Conservation (phyloP, 2,797 vertebrate genomes). For the Meda fulgida region DNA sequence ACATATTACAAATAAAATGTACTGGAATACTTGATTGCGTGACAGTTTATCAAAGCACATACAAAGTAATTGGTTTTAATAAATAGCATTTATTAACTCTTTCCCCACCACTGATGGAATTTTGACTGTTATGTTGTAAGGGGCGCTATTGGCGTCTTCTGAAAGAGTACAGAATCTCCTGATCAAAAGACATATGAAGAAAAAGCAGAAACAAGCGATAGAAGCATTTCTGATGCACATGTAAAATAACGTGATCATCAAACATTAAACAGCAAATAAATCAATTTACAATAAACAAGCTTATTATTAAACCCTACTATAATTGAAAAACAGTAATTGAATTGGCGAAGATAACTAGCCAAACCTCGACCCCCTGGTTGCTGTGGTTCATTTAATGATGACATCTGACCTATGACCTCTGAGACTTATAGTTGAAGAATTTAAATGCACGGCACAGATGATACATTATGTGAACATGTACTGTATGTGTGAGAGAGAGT, state of each 20-base stretch:
- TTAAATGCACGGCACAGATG: neutral
- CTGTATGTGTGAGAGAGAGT: constrained; percentile 1
- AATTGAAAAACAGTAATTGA: constrained; percentile 10
- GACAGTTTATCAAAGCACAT: neutral
- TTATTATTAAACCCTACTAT: neutral
- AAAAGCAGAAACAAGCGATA: too few species aligned
- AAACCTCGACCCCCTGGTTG: constrained; percentile 40
- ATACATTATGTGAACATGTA: constrained; percentile 10
- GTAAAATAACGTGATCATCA: neutral
- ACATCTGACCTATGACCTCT: constrained; percentile 23
- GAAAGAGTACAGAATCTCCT: too few species aligned
- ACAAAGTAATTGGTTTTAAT: neutral
- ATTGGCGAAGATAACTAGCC: neutral
- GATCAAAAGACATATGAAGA: too few species aligned
- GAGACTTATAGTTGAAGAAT: constrained; percentile 12
- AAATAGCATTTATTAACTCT: neutral
- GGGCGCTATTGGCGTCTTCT: too few species aligned
- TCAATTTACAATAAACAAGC: neutral
- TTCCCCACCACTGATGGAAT: too few species aligned
- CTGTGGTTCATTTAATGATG: constrained; percentile 11
- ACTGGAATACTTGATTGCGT: neutral
- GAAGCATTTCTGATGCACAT: too few species aligned
- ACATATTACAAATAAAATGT: neutral
- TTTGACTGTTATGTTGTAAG: too few species aligned
- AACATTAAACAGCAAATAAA: neutral